These are phyloP conservation scores for Camponotus pennsylvanicus DNA, from an alignment of 1,140 invertebrate species.

Conservation along the genomic window DNA sequence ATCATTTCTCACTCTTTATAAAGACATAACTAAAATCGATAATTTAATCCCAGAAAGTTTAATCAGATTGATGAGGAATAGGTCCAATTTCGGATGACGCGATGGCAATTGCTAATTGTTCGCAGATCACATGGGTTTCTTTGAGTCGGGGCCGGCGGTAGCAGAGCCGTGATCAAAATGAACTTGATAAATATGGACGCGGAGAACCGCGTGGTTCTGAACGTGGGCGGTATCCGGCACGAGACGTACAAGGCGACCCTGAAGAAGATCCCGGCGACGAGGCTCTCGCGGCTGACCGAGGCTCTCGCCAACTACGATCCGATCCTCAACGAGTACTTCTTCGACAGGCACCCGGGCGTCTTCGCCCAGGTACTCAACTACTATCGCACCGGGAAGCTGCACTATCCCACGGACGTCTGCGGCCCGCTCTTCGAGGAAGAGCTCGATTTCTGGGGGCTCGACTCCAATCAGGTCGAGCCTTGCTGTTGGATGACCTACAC, in stretches of 20 bases:
- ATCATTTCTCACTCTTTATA: background rate
- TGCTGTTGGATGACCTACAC: constrained; percentile 99
- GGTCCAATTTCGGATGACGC: constrained; percentile 21
- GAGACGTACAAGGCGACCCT: constrained; percentile 97
- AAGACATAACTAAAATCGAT: background rate
- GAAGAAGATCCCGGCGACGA: constrained; percentile 97
- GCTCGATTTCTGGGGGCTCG: constrained; percentile 98
- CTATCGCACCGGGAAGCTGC: constrained; percentile 98
- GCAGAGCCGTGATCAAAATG: constrained; percentile 84
- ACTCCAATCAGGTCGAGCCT: constrained; percentile 97
- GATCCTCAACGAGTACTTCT: constrained; percentile 99
- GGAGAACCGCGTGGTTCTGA: constrained; percentile 97
- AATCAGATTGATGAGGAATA: background rate
- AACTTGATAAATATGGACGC: constrained; percentile 84
- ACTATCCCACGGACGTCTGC: constrained; percentile 99
- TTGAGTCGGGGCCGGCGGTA: constrained; percentile 81
- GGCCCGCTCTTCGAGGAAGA: constrained; percentile 99
- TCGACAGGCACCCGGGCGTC: constrained; percentile 98
- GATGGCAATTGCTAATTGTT: constrained; percentile 33
- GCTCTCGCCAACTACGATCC: constrained; percentile 98
- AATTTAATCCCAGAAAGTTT: constrained; percentile 8
- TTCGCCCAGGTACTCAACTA: constrained; percentile 98
- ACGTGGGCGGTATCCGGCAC: constrained; percentile 98
- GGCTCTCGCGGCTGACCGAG: constrained; percentile 95
- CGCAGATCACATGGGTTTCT: constrained; percentile 80